phyloP scores from a whole-genome alignment of 2,797 vertebrate species.

The Cottoperca gobio region DNA sequence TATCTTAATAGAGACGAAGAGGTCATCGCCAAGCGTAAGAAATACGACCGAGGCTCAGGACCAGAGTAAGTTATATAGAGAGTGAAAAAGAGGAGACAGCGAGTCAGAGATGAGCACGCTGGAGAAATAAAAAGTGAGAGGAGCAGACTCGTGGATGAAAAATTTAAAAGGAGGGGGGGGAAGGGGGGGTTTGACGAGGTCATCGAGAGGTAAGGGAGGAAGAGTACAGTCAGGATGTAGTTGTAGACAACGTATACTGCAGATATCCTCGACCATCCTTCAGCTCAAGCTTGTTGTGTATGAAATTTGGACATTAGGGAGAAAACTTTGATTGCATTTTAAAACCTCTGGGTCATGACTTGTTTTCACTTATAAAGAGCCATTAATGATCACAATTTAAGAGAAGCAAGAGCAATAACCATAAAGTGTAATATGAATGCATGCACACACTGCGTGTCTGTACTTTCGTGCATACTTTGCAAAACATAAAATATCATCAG shows the following conservation, averaged over 20 bases:
- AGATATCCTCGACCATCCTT: too few species aligned
- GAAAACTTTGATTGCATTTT: background rate
- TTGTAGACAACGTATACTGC: background rate
- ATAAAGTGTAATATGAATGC: background rate
- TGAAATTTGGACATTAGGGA: background rate
- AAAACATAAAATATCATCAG: conserved; percentile 6
- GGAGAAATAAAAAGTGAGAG: conserved; percentile 18
- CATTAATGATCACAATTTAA: background rate
- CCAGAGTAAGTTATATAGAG: background rate
- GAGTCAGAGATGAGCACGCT: conserved; percentile 32
- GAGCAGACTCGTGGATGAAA: conserved; percentile 40
- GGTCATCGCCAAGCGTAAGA: background rate
- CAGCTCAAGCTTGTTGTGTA: background rate
- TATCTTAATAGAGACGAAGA: background rate
- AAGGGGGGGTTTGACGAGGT: conserved; percentile 24
- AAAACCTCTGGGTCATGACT: background rate
- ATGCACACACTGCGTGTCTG: background rate
- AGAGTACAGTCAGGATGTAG: conserved; percentile 19
- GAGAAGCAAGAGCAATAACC: background rate
- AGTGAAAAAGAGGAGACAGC: conserved; percentile 25
- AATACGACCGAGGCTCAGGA: background rate
- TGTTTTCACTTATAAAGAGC: background rate
- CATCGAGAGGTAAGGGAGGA: conserved; percentile 39
- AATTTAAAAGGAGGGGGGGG: conserved; percentile 35
- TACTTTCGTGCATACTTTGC: background rate